Evolutionary conservation across 2,888 invertebrate genomes (phyloP).

Genomic region (Xestia c-nigrum): DNA sequence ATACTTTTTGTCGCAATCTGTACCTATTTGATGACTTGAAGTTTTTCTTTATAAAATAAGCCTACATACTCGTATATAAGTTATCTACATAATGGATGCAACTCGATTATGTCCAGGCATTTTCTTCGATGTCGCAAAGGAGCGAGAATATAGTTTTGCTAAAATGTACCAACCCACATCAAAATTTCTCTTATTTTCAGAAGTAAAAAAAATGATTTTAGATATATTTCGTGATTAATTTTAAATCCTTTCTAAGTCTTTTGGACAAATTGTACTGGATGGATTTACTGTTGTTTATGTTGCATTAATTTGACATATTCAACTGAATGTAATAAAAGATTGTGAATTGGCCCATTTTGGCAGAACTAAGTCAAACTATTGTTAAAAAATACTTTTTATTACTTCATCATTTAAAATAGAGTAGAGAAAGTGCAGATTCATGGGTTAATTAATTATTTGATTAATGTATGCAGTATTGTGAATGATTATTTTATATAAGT

Average conservation of each 20-base stretch:
- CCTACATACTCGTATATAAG: background rate
- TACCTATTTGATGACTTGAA: background rate
- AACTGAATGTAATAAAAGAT: too few species aligned
- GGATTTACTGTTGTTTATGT: background rate
- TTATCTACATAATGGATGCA: background rate
- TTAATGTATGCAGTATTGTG: background rate
- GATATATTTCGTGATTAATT: background rate
- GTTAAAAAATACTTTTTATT: background rate
- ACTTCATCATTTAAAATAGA: background rate
- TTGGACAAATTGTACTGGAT: background rate
- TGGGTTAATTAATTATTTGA: background rate
- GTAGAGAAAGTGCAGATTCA: background rate
- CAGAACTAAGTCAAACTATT: slow-evolving; percentile 2
- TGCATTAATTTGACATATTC: background rate
- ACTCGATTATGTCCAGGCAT: background rate
- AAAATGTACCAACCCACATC: background rate
- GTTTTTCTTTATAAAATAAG: background rate
- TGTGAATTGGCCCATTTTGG: background rate
- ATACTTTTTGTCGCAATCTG: background rate
- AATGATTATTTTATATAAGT: background rate
- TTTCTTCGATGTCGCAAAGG: background rate
- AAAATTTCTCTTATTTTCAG: background rate
- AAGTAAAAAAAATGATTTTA: background rate
- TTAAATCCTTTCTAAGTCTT: background rate
- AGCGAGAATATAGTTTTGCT: background rate